phyloP scores from a whole-genome alignment of 1,140 invertebrate species.

The Drosophila nigrodunni region DNA sequence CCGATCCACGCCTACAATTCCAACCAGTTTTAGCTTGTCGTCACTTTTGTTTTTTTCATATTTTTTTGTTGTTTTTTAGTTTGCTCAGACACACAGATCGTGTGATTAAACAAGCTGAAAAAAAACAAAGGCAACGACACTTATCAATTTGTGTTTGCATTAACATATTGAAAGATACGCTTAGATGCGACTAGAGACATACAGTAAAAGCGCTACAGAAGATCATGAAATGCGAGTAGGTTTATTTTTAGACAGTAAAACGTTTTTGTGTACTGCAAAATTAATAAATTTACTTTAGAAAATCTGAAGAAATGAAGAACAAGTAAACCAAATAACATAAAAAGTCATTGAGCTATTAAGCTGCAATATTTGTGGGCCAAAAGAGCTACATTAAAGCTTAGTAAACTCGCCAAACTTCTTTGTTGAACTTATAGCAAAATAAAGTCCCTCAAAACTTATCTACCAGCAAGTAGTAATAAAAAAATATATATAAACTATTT shows the following conservation, averaged over 20 bases:
- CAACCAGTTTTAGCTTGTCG: conserved; percentile 66
- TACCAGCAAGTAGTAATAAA: no score
- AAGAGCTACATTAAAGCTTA: no score
- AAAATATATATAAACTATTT: no score
- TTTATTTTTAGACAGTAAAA: no score
- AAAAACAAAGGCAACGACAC: conserved; percentile 49
- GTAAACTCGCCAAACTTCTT: no score
- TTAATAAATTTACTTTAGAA: no score
- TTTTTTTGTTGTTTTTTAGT: conserved; percentile 33
- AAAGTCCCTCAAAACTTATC: no score
- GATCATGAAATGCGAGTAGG: neutral
- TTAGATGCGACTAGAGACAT: conserved; percentile 35
- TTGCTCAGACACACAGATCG: conserved; percentile 2
- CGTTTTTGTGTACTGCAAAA: no score
- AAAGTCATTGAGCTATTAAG: no score
- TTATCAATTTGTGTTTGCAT: conserved; percentile 63
- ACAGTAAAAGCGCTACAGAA: conserved; percentile 5
- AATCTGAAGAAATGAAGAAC: neutral
- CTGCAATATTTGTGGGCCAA: no score
- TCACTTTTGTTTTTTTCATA: conserved; percentile 44
- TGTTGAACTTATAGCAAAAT: no score
- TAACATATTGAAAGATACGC: conserved; percentile 50
- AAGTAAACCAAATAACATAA: neutral
- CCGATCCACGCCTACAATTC: conserved; percentile 47
- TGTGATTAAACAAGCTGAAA: conserved; percentile 47